These are phyloP conservation scores for Rosalia funebris DNA, from an alignment of 2,888 invertebrate genomes.

Conservation along the genomic window DNA sequence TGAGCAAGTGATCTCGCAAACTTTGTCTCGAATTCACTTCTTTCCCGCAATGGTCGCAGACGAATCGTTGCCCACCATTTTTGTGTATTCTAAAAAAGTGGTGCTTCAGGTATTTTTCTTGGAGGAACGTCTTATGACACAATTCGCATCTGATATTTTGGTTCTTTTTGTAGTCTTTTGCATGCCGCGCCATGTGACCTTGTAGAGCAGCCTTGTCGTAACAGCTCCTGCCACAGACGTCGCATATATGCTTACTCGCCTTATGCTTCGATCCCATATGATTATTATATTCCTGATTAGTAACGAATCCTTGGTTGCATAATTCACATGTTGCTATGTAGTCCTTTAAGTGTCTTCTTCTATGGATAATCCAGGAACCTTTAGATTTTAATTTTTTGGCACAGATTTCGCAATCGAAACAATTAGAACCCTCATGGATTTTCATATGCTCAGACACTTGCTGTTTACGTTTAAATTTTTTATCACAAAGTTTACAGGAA, in stretches of 20 bases:
- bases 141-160: constrained; percentile 46
- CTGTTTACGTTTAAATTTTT: constrained; percentile 53
- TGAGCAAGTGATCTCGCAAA: constrained; percentile 55
- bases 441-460: constrained; percentile 32
- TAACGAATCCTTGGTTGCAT: constrained; percentile 59
- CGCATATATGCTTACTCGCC: constrained; percentile 49
- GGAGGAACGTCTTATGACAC: constrained; percentile 47
- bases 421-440: constrained; percentile 14
- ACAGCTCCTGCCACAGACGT: constrained; percentile 51
- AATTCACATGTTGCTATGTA: constrained; percentile 62
- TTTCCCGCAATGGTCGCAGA: constrained; percentile 52
- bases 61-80: constrained; percentile 44
- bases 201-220: constrained; percentile 50
- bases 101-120: constrained; percentile 42
- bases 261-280: constrained; percentile 52
- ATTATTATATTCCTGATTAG: constrained; percentile 52
- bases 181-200: constrained; percentile 52
- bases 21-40: constrained; percentile 38
- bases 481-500: constrained; percentile 59
- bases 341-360: constrained; percentile 67
- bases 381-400: constrained; percentile 65
- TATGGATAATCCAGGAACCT: constrained; percentile 64
- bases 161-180: constrained; percentile 44
- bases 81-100: constrained; percentile 50
- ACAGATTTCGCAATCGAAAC: constrained; percentile 65